Base-by-base conservation (phyloP, 2,113 vertebrate species). In the Puma concolor region DNA sequence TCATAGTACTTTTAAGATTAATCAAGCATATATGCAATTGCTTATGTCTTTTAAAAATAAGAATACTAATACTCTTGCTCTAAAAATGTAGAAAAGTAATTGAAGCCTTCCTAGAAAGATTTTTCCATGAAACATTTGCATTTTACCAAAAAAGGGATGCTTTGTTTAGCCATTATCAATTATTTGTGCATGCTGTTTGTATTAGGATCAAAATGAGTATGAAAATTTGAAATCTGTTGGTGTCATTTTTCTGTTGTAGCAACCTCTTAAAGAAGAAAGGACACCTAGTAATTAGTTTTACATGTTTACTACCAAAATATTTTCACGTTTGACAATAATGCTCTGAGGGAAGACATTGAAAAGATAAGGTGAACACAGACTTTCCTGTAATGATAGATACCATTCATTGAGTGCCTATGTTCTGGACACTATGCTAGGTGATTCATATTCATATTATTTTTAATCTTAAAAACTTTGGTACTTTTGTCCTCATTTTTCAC, bases 71-170 rank as follows among this genome's bases (percentile, higher is more conserved):
- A 74, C 10, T 84, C 23, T 50, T 80, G 31, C 77, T 94, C 38
- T 83, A 72, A 91, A 97, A 91, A 69, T 77, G 27, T 83, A 54
- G 48, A 38, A 57, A 80, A 92, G 63, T 88, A 94, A 86, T 52
- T 82, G 50, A 95, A 92, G 33, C n/a, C 57, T 87, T 87, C 67
- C 38, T 96, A 38, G 38, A 86, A 95, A 41, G 38, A 88, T 10
- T 93, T 96, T 90, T 76, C 29, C 7, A 3, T 93, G 66, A 80
- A 76, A 88, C 52, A 88, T 87, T 79, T 84, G 74, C 36, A 3
- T 72, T 94, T 91, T 91, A 83, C 79, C 36, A 31, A 76, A 88
- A 63, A 95, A 41, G 21, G 6, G 63, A 67, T 82, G 27, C 69
- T 87, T 67, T 83, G 10, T 81, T 67, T 66, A 67, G 74, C 44